Evolutionary conservation across 1,140 invertebrate genomes (phyloP), one percentile per base, ranked within the genome.

Genomic region (Bombus vancouverensis): DNA sequence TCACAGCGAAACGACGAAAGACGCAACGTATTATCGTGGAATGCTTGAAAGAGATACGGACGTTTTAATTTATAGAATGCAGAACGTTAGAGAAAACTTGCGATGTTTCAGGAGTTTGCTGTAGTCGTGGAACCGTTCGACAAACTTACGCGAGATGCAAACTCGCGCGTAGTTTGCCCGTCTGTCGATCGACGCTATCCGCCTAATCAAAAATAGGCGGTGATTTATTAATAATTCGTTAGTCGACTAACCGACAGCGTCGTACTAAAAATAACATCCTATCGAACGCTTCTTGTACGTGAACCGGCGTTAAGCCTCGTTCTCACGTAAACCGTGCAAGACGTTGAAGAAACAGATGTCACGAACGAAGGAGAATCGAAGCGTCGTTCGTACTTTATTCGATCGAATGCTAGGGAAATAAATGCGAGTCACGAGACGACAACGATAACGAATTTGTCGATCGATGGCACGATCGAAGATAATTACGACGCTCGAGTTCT

Each of bases 221-320:
- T 9, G 6, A 44, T 73, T 73, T 73, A 73, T 73, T 73, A 73
- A 73, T 73, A 73, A 73, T 44, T 44, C 42, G 71, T 73, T 13
- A 32, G 6, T 32, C 71, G 71, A 44, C 8, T 44, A 44, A 72
- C 42, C 71, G 15, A 72, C 28, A 18, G 8, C 13, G 28, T n/a
- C 13, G 13, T 18, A 44, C n/a, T 73, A 44, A 72, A 72, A 72
- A 72, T 44, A 39, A 39, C 15, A 44, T 28, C 37, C 12, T 42
- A 15, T n/a, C 39, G 4, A n/a, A n/a, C 70, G 39, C 25, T 39
- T 13, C 22, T 70, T 70, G 25, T 18, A 70, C 10, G 68, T 18
- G 3, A 70, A 70, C 22, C 4, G 22, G 68, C 37, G 6, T 70
- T 39, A 28, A 70, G 25, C 22, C 22, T 70, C 22, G 3, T 18